Evolutionary conservation across 2,797 vertebrate species (phyloP).

Genomic region (Brachyalestes nurse): DNA sequence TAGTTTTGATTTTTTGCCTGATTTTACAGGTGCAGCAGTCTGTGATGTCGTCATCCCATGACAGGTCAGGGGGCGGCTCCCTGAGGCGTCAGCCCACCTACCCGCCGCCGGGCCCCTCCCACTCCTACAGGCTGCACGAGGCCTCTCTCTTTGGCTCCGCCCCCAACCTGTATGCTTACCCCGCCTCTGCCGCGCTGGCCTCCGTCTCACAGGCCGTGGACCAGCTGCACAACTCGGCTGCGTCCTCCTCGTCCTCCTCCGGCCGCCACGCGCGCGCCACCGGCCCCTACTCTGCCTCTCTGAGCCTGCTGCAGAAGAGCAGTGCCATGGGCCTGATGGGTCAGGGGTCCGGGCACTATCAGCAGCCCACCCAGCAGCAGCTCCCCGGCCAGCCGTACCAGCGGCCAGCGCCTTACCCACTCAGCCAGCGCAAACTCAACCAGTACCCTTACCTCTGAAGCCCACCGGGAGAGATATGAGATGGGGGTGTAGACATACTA

Average conservation of each 20-base stretch:
- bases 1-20: not conserved
- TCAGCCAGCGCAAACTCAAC: constrained; percentile 90
- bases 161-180: constrained; percentile 92
- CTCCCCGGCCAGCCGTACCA: constrained; percentile 90
- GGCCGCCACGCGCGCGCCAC: constrained; percentile 82
- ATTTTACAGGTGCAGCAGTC: constrained; percentile 86
- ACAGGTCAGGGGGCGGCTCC: constrained; percentile 77
- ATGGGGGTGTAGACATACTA: not conserved
- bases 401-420: constrained; percentile 87
- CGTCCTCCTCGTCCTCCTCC: constrained; percentile 79
- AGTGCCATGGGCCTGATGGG: constrained; percentile 84
- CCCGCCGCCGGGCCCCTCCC: constrained; percentile 86
- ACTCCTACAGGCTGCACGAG: constrained; percentile 91
- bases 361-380: constrained; percentile 87
- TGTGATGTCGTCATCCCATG: constrained; percentile 83
- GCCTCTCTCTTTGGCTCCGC: constrained; percentile 86
- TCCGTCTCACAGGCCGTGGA: constrained; percentile 93
- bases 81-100: constrained; percentile 88
- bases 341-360: constrained; percentile 85
- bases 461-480: not conserved
- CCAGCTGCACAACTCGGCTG: constrained; percentile 85
- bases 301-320: constrained; percentile 92
- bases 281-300: constrained; percentile 82
- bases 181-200: constrained; percentile 89
- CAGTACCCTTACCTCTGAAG: constrained; percentile 91